Evolutionary conservation across 2,113 vertebrate species (phyloP).

Genomic region (Alligator sinensis): DNA sequence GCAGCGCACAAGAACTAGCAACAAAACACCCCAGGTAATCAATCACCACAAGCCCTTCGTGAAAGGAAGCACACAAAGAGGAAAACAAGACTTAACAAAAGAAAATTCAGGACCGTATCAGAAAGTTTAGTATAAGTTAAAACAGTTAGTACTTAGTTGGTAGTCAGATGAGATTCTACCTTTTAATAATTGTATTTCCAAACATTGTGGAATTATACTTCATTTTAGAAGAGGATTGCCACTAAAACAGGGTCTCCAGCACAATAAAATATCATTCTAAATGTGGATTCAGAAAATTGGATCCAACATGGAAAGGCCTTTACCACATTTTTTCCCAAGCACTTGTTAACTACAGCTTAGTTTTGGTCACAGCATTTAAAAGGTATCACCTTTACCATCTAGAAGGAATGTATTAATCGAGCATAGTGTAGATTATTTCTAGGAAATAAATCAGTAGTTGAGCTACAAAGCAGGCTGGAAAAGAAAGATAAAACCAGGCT

Average conservation of each 20-base stretch:
- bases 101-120: constrained; percentile 50
- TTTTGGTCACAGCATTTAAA: constrained; percentile 31
- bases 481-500: constrained; percentile 57
- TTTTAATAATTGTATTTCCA: constrained; percentile 68
- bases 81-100: background rate
- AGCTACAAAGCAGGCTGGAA: constrained; percentile 45
- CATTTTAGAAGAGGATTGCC: constrained; percentile 31
- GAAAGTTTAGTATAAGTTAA: constrained; percentile 57
- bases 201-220: constrained; percentile 62
- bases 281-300: background rate
- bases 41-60: constrained; percentile 69
- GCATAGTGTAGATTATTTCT: background rate
- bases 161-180: constrained; percentile 82
- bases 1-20: constrained; percentile 45
- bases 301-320: background rate
- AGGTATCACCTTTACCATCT: constrained; percentile 35
- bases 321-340: background rate
- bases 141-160: constrained; percentile 69
- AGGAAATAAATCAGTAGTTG: background rate
- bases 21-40: constrained; percentile 29
- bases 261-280: background rate
- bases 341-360: background rate
- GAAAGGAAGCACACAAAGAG: constrained; percentile 57
- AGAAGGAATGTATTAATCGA: constrained; percentile 19
- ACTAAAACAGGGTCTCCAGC: background rate